Evolutionary conservation across 2,797 vertebrate genomes (phyloP), one percentile per base, ranked within the genome.

Genomic region (Pangasius larnaudii): DNA sequence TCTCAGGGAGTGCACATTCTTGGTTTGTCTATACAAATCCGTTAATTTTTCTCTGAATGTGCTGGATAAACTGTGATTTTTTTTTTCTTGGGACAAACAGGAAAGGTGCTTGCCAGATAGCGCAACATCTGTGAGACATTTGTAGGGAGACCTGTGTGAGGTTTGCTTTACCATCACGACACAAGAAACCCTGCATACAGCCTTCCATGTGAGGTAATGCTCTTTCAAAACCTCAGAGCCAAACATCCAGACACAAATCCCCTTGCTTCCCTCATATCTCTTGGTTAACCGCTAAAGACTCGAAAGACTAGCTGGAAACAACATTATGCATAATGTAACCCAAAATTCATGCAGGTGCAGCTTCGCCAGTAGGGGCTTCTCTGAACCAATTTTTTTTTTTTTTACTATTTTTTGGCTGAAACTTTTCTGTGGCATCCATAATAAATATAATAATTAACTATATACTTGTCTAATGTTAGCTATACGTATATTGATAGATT

Each of bases 51-150:
- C 89, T 87, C 56, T 84, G 92, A 91, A 90, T 90, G 86, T 72
- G 90, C 80, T 90, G 85, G 61, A 91, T 91, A 92, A 92, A 92
- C 90, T 84, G 46, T 85, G 87, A 88, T 87, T 86, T 84, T 63
- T 91, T 89, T 86, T 84, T 88, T 86, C 81, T 51, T 77, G 86
- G 78, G 82, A 91, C 89, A 89, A 92, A 90, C 85, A 91, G 85
- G 86, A 91, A 69, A 65, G 78, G 85, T 83, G 46, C 83, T 88
- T 90, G 81, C 87, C 88, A 89, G 67, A 75, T 69, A 74, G 56
- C 53, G 49, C 77, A 92, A 93, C 95, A 95, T 96, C 95, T 96
- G 95, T 92, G 94, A 95, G 93, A 92, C 93, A 96, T 96, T 95
- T 95, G 93, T 91, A 90, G 91, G 91, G 90, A 91, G 91, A 93